A percentile compares a stretch with the other conserved stretches of the same genome.
phyloP scores from a whole-genome alignment of 2,888 invertebrate species.

The Ophonus ardosiacus region DNA sequence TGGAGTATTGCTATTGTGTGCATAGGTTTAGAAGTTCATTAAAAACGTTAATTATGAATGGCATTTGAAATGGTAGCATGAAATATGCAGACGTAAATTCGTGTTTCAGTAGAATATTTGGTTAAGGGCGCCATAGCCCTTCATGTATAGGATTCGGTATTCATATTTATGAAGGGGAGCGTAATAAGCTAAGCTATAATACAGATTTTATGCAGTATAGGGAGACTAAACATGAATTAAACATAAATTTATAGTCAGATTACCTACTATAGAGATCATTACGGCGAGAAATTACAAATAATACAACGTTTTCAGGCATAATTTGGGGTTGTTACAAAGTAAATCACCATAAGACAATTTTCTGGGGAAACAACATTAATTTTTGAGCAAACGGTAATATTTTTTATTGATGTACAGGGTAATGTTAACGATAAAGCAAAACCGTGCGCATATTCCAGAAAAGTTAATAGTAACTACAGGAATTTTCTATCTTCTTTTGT shows the following conservation, averaged over 20 bases:
- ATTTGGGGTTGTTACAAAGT: background rate
- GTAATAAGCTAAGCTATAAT: constrained; percentile 47
- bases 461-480: no score
- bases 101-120: constrained; percentile 41
- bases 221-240: constrained; percentile 44
- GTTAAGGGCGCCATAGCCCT: constrained; percentile 22
- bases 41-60: constrained; percentile 15
- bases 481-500: no score
- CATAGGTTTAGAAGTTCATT: constrained; percentile 21
- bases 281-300: constrained; percentile 16
- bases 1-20: background rate
- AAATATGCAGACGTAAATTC: constrained; percentile 42
- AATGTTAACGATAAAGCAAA: no score
- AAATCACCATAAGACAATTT: background rate
- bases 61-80: constrained; percentile 14
- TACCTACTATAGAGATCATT: constrained; percentile 35
- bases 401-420: no score
- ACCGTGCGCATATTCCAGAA: no score
- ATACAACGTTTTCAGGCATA: constrained; percentile 1
- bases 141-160: constrained; percentile 51
- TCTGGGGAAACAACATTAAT: background rate
- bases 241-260: constrained; percentile 37
- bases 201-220: constrained; percentile 43
- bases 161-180: constrained; percentile 59
- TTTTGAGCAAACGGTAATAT: no score